Evolutionary conservation across 2,888 invertebrate genomes (phyloP).

Genomic region (Erebia aethiops): DNA sequence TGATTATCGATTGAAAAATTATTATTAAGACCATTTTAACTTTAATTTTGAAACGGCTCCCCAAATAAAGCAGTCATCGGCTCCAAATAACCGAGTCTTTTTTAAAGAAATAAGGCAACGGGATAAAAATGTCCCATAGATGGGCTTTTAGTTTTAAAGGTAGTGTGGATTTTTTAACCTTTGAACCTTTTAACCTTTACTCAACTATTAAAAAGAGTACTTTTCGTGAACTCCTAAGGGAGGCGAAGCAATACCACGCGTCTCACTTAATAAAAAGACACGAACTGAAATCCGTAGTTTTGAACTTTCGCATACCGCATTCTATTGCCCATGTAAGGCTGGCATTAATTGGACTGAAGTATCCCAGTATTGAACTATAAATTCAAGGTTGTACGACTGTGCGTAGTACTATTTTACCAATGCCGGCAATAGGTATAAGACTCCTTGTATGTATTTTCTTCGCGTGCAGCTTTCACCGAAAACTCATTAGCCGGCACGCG

Average conservation of each 20-base stretch:
- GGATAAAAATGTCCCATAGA: background rate
- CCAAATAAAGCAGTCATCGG: background rate
- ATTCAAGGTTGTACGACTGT: constrained; percentile 32
- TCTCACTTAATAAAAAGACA: background rate
- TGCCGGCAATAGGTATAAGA: constrained; percentile 21
- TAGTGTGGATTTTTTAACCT: background rate
- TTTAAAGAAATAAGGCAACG: background rate
- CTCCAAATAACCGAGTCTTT: too few relatives aligned
- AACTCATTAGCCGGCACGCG: constrained; percentile 79
- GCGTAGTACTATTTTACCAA: constrained; percentile 18
- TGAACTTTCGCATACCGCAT: background rate
- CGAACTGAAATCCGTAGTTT: background rate
- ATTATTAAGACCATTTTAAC: background rate
- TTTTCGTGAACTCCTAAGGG: background rate
- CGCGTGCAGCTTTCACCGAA: constrained; percentile 70
- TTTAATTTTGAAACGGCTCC: background rate
- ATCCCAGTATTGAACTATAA: constrained; percentile 22
- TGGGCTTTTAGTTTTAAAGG: too few relatives aligned
- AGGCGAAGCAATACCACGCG: background rate
- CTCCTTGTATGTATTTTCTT: constrained; percentile 29
- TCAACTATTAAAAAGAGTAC: background rate
- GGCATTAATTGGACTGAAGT: constrained; percentile 28
- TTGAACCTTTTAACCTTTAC: too few relatives aligned
- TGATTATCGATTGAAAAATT: constrained; percentile 17
- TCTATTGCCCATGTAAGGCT: background rate